These are phyloP conservation scores for Heteropelma amictum DNA, from an alignment of 2,888 invertebrate species.

Conservation along the genomic window DNA sequence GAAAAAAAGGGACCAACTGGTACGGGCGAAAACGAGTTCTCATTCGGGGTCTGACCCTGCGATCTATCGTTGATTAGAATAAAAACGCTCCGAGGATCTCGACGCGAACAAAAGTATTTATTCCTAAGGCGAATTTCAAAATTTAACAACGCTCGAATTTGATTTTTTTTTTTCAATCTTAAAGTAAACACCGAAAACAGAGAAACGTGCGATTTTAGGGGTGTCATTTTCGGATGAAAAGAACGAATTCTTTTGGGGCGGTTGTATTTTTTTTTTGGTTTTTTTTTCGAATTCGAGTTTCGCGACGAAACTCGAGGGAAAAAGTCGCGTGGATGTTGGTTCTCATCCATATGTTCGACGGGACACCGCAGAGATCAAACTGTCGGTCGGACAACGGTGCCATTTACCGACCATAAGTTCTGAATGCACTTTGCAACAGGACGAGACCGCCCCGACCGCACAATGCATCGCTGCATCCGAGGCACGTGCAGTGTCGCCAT, in stretches of 20 bases:
- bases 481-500: conserved; percentile 62
- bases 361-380: conserved; percentile 56
- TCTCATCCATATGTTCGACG: conserved; percentile 60
- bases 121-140: no score
- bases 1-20: conserved; percentile 61
- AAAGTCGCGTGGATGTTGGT: no score
- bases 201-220: no score
- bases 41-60: conserved; percentile 61
- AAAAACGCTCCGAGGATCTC: conserved; percentile 36
- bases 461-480: conserved; percentile 57
- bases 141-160: conserved; percentile 7
- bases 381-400: neutral
- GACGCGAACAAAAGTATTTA: conserved; percentile 21
- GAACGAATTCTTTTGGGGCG: no score
- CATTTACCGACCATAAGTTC: conserved; percentile 49
- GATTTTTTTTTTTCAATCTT: neutral
- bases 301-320: no score
- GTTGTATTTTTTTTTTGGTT: neutral
- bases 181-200: no score
- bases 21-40: conserved; percentile 69
- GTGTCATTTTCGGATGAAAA: neutral
- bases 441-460: conserved; percentile 38
- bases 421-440: conserved; percentile 60
- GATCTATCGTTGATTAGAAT: conserved; percentile 60
- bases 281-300: neutral